Percentiles rank a stretch among this genome's conserved stretches.
Conservation (phyloP, 2,797 vertebrate genomes). For the Oophaga sylvatica region DNA sequence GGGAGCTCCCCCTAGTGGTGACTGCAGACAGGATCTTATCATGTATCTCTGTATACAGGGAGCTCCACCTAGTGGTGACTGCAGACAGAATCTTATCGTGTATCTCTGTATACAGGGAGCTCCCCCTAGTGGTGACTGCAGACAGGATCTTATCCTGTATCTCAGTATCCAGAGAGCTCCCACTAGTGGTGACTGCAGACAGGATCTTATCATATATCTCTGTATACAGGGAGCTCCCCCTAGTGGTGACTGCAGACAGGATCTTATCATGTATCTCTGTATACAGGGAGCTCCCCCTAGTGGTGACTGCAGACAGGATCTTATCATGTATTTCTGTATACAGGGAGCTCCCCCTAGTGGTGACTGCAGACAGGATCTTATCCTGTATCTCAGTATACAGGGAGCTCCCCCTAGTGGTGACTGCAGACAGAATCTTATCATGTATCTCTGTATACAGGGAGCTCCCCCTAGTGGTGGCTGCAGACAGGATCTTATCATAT, state of each 20-base stretch:
- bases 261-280: neutral
- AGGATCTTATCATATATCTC: too few species aligned
- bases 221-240: neutral
- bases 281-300: neutral
- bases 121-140: neutral
- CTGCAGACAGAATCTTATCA: neutral
- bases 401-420: neutral
- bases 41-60: neutral
- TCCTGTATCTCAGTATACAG: neutral
- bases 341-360: neutral
- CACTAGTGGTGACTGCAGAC: neutral
- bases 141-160: too few species aligned
- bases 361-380: neutral
- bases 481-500: too few species aligned
- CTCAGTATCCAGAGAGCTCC: neutral
- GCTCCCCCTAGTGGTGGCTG: neutral
- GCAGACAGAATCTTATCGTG: too few species aligned
- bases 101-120: neutral
- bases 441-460: neutral
- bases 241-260: neutral
- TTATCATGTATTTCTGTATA: neutral
- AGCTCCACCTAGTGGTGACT: neutral
- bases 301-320: neutral
- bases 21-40: neutral
- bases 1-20: neutral